These are phyloP conservation scores for Eristalis intricaria DNA, from an alignment of 2,888 invertebrate species.

Conservation along the genomic window DNA sequence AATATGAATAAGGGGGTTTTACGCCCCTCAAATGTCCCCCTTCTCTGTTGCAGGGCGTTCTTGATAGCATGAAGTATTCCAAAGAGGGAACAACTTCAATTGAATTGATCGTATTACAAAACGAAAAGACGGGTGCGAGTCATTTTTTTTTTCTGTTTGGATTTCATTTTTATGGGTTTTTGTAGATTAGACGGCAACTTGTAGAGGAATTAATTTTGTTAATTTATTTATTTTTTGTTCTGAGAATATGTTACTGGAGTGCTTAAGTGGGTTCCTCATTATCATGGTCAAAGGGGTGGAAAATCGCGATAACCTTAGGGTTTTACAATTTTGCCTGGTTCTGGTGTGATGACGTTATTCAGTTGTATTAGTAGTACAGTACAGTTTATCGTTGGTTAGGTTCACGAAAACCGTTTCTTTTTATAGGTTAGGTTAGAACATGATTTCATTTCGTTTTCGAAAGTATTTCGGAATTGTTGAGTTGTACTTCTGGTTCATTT, in stretches of 20 bases:
- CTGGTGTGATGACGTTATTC: neutral
- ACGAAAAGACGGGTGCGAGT: conserved; percentile 12
- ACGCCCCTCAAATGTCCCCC: neutral
- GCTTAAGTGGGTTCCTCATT: conserved; percentile 14
- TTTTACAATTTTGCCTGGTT: neutral
- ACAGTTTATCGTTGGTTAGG: neutral
- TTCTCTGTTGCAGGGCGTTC: neutral
- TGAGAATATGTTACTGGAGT: neutral
- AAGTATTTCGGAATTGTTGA: too few species aligned
- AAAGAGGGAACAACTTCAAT: conserved; percentile 34
- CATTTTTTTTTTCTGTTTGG: neutral
- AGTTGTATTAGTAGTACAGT: neutral
- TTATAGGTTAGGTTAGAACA: too few species aligned
- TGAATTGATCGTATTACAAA: conserved; percentile 43
- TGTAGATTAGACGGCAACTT: conserved; percentile 42
- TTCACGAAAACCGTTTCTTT: neutral
- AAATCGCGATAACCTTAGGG: conserved; percentile 30
- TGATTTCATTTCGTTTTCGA: too few species aligned
- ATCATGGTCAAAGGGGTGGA: conserved; percentile 20
- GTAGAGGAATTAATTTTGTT: conserved; percentile 47
- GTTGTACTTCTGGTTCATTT: too few species aligned
- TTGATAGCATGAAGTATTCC: neutral
- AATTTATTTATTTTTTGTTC: conserved; percentile 25
- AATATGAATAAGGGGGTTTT: conserved; percentile 21
- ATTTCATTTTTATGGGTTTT: conserved; percentile 16